phyloP scores from a whole-genome alignment of 2,888 invertebrate species.

The Ceraclea dissimilis region DNA sequence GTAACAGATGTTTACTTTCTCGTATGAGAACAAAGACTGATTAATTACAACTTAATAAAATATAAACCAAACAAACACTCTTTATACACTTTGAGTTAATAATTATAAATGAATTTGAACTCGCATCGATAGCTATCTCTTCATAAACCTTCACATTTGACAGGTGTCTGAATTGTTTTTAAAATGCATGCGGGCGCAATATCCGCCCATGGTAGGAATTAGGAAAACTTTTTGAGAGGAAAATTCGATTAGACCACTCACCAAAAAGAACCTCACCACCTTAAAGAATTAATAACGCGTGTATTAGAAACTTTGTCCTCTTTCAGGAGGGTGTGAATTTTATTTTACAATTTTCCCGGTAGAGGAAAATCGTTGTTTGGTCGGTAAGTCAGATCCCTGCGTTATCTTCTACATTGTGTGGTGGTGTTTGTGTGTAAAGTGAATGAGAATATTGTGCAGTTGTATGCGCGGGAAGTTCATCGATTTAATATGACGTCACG shows the following conservation, averaged over 20 bases:
- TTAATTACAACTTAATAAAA: not conserved
- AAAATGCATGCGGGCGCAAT: constrained; percentile 13
- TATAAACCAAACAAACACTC: no score
- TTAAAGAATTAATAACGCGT: not conserved
- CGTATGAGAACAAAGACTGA: not conserved
- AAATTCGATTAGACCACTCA: not conserved
- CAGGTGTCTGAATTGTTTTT: constrained; percentile 22
- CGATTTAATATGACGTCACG: constrained; percentile 15
- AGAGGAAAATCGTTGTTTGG: constrained; percentile 1
- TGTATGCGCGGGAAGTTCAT: constrained; percentile 13
- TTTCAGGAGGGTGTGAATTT: not conserved
- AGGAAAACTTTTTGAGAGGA: not conserved
- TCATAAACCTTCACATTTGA: constrained; percentile 9
- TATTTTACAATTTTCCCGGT: not conserved
- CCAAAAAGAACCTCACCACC: not conserved
- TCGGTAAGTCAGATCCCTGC: constrained; percentile 9
- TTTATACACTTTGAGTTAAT: no score
- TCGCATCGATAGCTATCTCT: no score
- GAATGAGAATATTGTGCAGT: not conserved
- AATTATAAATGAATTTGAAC: no score
- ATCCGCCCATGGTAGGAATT: constrained; percentile 14
- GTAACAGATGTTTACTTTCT: not conserved
- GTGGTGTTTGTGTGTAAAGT: constrained; percentile 3
- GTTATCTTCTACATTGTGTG: not conserved
- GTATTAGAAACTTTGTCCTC: not conserved